A percentile compares a stretch with the other conserved stretches of the same genome.
These are phyloP conservation scores for Neosilurus mollespiculum DNA, from an alignment of 2,797 vertebrate genomes.

Conservation along the genomic window DNA sequence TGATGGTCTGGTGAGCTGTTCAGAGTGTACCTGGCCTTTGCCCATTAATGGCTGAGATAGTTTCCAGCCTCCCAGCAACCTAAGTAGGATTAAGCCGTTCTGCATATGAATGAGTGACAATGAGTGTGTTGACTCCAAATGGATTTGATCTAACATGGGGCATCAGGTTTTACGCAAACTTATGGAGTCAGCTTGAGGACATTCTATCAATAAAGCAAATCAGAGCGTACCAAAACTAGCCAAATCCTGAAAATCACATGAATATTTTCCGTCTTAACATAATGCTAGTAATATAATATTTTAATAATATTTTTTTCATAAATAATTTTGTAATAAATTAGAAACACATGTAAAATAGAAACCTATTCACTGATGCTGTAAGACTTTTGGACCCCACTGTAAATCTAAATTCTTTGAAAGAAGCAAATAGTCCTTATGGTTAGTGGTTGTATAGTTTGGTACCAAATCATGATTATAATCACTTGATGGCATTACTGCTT, in stretches of 20 bases:
- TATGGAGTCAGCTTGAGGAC: neutral
- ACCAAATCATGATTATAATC: too few species aligned
- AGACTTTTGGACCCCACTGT: neutral
- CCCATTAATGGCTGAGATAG: too few species aligned
- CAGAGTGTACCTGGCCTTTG: too few species aligned
- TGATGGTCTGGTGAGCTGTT: too few species aligned
- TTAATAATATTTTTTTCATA: neutral
- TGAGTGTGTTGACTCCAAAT: neutral
- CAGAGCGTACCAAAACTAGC: neutral
- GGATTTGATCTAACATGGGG: neutral
- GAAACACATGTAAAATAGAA: neutral
- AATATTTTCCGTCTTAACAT: neutral
- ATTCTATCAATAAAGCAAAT: neutral
- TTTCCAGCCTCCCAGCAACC: too few species aligned
- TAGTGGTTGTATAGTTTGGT: too few species aligned
- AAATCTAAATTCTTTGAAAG: neutral
- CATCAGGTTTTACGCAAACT: neutral
- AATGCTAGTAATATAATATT: neutral
- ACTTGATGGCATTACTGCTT: too few species aligned
- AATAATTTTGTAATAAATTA: neutral
- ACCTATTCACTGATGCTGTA: neutral
- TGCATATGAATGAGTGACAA: too few species aligned
- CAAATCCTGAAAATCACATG: neutral
- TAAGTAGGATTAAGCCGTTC: too few species aligned
- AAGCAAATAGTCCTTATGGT: neutral